phyloP scores from a whole-genome alignment of 2,888 invertebrate species.

The Platerodrilus igneus region DNA sequence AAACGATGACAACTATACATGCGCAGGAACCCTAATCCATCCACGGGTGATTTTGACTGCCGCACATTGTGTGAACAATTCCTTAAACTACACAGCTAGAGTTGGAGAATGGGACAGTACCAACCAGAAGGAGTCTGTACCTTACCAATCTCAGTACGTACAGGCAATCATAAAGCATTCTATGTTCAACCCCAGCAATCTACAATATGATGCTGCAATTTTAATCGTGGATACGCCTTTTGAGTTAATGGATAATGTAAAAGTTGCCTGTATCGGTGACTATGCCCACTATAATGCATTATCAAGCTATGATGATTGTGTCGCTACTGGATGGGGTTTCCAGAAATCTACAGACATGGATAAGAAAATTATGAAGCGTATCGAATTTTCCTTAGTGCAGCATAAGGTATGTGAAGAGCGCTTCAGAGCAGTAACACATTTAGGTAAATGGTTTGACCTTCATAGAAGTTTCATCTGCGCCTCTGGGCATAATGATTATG shows the following conservation, averaged over 20 bases:
- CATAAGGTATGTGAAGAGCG: conserved; percentile 40
- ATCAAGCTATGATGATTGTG: conserved; percentile 1
- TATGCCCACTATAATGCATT: not conserved
- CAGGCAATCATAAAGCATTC: conserved; percentile 11
- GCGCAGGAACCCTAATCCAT: conserved; percentile 71
- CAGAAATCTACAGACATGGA: conserved; percentile 47
- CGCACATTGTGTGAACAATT: conserved; percentile 60
- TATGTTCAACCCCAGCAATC: conserved; percentile 52
- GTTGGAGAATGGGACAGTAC: conserved; percentile 13
- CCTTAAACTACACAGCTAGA: conserved; percentile 44
- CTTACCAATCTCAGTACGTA: conserved; percentile 7
- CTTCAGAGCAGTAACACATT: conserved; percentile 59
- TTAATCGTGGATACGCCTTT: conserved; percentile 58
- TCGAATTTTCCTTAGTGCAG: conserved; percentile 62
- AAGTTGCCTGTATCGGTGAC: conserved; percentile 10
- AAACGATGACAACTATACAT: conserved; percentile 58
- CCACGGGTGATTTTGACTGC: conserved; percentile 66
- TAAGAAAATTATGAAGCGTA: conserved; percentile 57
- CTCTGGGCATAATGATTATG: conserved; percentile 63
- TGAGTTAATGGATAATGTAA: conserved; percentile 47
- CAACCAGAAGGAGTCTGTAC: not conserved
- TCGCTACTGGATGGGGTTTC: conserved; percentile 15
- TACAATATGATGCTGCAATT: conserved; percentile 67
- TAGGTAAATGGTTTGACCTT: conserved; percentile 61
- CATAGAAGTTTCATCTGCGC: conserved; percentile 70